phyloP scores from a whole-genome alignment of 2,797 vertebrate species.

The Malurus leucopterus region DNA sequence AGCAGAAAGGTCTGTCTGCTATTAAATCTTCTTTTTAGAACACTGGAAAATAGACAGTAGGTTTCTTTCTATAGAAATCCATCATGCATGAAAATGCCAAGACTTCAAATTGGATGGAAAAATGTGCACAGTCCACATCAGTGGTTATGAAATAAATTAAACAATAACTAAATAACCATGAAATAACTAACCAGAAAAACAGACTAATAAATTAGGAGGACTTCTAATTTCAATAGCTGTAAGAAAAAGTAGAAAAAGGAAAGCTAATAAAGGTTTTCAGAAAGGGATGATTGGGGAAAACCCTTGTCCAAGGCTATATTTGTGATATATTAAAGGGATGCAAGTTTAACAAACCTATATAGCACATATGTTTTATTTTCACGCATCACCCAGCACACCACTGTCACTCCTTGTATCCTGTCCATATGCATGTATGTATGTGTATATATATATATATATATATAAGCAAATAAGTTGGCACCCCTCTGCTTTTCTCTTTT shows the following conservation, averaged over 20 bases:
- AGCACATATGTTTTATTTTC: background rate
- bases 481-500: background rate
- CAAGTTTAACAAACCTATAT: background rate
- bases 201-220: background rate
- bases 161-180: background rate
- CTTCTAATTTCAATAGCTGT: background rate
- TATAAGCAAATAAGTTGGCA: rapidly evolving
- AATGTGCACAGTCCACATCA: background rate
- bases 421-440: no score
- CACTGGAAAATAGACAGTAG: background rate
- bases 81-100: background rate
- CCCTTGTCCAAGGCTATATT: background rate
- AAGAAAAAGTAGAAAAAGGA: background rate
- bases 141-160: background rate
- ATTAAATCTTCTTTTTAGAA: background rate
- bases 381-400: background rate
- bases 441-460: no score
- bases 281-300: background rate
- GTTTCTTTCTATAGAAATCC: background rate
- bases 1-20: background rate
- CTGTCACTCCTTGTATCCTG: background rate
- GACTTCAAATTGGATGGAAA: background rate
- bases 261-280: background rate
- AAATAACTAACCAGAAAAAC: background rate
- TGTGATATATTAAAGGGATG: background rate